These are phyloP conservation scores for Tamandua tetradactyla DNA, from an alignment of 2,797 vertebrate species.

Conservation along the genomic window DNA sequence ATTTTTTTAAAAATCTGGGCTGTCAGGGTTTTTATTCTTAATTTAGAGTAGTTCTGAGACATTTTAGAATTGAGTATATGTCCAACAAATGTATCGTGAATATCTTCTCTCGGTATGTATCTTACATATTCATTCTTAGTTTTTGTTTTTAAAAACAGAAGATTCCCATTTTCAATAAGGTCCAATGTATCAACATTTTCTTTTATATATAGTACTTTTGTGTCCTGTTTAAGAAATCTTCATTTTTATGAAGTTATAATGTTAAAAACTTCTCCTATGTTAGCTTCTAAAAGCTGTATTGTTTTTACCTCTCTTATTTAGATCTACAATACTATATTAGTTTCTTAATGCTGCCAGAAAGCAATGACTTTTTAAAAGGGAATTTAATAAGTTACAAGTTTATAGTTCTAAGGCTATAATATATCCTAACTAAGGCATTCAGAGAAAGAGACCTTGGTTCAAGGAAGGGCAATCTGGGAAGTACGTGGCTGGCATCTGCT, in stretches of 20 bases:
- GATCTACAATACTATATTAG: too few species aligned
- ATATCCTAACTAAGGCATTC: too few species aligned
- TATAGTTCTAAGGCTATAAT: too few species aligned
- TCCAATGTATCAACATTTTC: background rate
- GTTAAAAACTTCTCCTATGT: background rate
- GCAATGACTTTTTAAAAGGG: too few species aligned
- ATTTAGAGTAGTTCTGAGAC: background rate
- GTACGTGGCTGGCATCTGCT: too few species aligned
- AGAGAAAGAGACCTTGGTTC: too few species aligned
- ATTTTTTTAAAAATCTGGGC: background rate
- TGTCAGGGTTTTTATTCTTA: background rate
- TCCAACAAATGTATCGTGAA: background rate
- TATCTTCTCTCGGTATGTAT: background rate
- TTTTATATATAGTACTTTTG: background rate
- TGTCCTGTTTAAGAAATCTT: background rate
- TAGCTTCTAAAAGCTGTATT: background rate
- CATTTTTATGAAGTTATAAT: background rate
- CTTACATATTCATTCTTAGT: background rate
- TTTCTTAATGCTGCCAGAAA: too few species aligned
- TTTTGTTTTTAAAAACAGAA: background rate
- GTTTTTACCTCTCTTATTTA: background rate
- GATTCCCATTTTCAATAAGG: background rate
- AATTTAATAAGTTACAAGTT: too few species aligned
- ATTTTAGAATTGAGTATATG: background rate
- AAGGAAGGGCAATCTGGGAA: too few species aligned